Evolutionary conservation across 2,797 vertebrate species (phyloP), one percentile per base, ranked within the genome.

Genomic region (Danio kyathit): DNA sequence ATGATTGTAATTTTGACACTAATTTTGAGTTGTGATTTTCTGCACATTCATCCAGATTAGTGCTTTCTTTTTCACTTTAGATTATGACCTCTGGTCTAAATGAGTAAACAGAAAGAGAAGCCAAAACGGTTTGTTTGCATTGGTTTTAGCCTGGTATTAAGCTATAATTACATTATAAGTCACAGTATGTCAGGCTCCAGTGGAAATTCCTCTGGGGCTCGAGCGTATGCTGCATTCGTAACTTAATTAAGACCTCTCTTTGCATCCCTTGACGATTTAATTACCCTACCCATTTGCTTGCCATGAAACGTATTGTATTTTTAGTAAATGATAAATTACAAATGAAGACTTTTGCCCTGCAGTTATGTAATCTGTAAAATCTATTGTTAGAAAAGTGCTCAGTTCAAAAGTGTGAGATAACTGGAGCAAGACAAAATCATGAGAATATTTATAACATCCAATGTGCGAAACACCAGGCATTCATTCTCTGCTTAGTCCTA

Each of bases 91-190:
- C 7, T 4, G 8, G 57, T 29, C 41, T 52, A 54, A 61, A 64
- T 41, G 48, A 43, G 14, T 48, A 46, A 48, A 76, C 4, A 10
- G 16, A 38, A 10, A 74, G 17, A 16, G 60, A 76, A 60, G 29
- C 44, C 40, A 16, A 48, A 52, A 13, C 10, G 7, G 74, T 75
- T 46, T 71, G 49, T 82, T 79, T 79, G 71, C 49, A 46, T 46
- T 76, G 52, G 70, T 79, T 77, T 61, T 72, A 19, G 12, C 59
- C 41, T 46, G 14, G 60, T 71, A 65, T 85, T 84, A 65, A 76
- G 63, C 73, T 80, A 75, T 87, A 83, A 87, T 87, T 87, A 80
- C 82, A 79, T 74, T 71, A 81, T 77, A 85, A 79, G 86, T 87
- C 84, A 78, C 46, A 60, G 79, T 59, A 72, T 83, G 83, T 85